These are phyloP conservation scores for Nudaria mundana DNA, from an alignment of 2,888 invertebrate genomes.

Conservation along the genomic window DNA sequence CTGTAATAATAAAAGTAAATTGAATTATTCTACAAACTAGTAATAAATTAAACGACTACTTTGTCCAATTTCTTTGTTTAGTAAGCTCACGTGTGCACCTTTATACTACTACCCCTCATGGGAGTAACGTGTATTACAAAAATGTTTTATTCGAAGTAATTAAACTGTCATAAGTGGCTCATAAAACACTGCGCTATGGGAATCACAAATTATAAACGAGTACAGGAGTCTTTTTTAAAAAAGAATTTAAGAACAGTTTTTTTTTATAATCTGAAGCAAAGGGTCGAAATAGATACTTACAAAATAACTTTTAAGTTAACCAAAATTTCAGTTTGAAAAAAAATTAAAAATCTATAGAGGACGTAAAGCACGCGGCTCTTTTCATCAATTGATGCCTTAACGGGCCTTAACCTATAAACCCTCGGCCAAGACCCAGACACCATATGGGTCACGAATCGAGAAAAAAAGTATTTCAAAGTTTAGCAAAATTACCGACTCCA, in stretches of 20 bases:
- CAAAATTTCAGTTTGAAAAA: not conserved
- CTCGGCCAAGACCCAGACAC: slow-evolving; percentile 18
- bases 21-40: not conserved
- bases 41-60: not conserved
- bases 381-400: no score
- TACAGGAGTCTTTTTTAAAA: not conserved
- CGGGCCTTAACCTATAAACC: slow-evolving; percentile 12
- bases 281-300: not conserved
- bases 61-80: slow-evolving; percentile 14
- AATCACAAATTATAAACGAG: slow-evolving; percentile 22
- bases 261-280: not conserved
- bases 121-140: slow-evolving; percentile 9
- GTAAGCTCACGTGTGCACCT: slow-evolving; percentile 15
- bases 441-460: slow-evolving; percentile 44
- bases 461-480: slow-evolving; percentile 24
- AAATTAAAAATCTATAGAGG: not conserved
- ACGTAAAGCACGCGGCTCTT: slow-evolving; percentile 12
- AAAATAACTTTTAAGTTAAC: not conserved
- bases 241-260: not conserved
- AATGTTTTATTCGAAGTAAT: slow-evolving; percentile 23
- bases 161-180: slow-evolving; percentile 16
- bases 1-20: no score
- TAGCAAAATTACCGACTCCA: slow-evolving; percentile 38
- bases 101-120: slow-evolving; percentile 15
- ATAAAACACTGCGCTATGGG: slow-evolving; percentile 30